Base-by-base conservation (phyloP, 2,113 vertebrate genomes). In the Laterallus jamaicensis region DNA sequence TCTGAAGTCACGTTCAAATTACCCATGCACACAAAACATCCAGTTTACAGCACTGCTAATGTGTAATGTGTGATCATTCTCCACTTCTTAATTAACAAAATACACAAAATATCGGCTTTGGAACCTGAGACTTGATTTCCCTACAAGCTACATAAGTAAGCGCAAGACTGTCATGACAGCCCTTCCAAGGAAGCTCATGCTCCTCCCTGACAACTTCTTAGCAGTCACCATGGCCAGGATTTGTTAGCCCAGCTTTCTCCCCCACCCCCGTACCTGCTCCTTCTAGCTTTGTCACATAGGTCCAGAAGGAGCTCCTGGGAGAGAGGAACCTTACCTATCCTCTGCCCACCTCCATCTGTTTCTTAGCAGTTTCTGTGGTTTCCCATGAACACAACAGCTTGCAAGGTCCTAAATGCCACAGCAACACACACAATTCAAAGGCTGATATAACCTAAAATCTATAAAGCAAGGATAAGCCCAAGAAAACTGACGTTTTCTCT, bases 381-480 rank as follows among this genome's bases (percentile, higher is more conserved):
- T 70, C 55, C 79, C 47, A 44, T 63, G 68, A 95, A 25, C 17
- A 58, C 54, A 85, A 81, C 68, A 90, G 64, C 76, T 94, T 94
- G 63, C 18, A 73, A 77, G 12, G 79, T 37, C 59, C 75, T 83
- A 86, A 86, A 74, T 49, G 79, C 90, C 85, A 90, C 85, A 86
- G 52, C 26, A 86, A 74, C n/a, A 18, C 90, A 91, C 63, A 71
- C 88, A 94, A 93, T 94, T 94, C 92, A 88, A 94, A 92, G 80
- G 35, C 39, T 92, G 90, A 70, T 90, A 88, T 12, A 2, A 86
- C 80, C 44, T 63, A 89, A 88, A 93, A 70, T 70, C 82, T 88
- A 69, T 87, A 95, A 90, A 94, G 78, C 37, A 85, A 90, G 70
- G n/a, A 68, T 89, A 70, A 85, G 35, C 39, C 40, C 62, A 92